Percentiles rank a stretch among this genome's conserved stretches.
These are phyloP conservation scores for Etia nguti DNA, from an alignment of 2,113 vertebrate species.

Conservation along the genomic window DNA sequence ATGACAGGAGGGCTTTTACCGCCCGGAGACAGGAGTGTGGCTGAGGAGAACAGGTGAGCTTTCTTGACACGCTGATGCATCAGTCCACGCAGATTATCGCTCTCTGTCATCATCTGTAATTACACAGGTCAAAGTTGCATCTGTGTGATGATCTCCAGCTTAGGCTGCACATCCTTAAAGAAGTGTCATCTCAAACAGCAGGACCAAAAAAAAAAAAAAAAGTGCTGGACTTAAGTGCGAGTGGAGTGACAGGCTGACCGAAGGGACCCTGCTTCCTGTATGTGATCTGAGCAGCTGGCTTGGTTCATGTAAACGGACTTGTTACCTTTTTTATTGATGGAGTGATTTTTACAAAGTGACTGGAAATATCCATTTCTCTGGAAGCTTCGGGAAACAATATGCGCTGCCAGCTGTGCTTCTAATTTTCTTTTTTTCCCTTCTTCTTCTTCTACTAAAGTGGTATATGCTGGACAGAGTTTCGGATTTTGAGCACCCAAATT, in stretches of 20 bases:
- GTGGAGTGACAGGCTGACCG: constrained; percentile 4
- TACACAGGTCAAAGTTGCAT: constrained; percentile 1
- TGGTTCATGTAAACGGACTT: not conserved
- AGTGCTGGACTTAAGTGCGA: constrained; percentile 21
- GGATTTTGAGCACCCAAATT: not conserved
- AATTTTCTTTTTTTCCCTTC: not conserved
- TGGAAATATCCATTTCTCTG: not conserved
- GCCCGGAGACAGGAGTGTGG: not conserved
- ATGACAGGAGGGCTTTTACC: constrained; percentile 34
- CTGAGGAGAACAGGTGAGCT: constrained; percentile 41
- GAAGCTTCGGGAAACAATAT: not conserved
- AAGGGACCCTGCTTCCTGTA: constrained; percentile 20
- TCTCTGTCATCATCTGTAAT: not conserved
- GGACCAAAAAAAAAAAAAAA: not conserved
- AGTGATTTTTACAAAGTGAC: not conserved
- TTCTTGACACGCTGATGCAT: not conserved
- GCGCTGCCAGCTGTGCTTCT: not conserved
- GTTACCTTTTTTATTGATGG: not conserved
- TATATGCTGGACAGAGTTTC: not conserved
- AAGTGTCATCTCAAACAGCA: not conserved
- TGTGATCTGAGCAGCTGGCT: not conserved
- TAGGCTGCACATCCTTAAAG: not conserved
- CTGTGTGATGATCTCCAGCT: not conserved
- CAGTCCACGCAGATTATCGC: not conserved
- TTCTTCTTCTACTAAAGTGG: not conserved